A percentile compares a stretch with the other conserved stretches of the same genome.
Evolutionary conservation across 2,797 vertebrate genomes (phyloP).

Genomic region (Peromyscus eremicus): DNA sequence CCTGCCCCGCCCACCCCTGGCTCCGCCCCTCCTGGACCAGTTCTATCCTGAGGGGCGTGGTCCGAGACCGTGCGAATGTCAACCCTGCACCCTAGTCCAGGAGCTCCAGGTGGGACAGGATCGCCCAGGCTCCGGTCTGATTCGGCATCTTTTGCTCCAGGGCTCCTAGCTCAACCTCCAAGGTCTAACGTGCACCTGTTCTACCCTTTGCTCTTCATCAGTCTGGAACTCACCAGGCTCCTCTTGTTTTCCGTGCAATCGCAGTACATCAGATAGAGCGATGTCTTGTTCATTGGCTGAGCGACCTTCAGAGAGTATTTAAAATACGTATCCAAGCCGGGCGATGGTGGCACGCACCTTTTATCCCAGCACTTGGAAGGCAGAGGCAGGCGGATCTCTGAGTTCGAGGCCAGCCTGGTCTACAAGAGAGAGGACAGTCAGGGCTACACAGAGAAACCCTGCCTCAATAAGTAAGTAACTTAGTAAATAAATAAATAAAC

Average conservation of each 20-base stretch:
- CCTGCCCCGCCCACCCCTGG: background rate
- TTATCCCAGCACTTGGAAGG: background rate
- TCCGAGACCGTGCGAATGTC: background rate
- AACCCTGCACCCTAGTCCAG: background rate
- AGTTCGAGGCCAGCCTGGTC: background rate
- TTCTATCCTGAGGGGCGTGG: background rate
- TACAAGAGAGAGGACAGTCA: background rate
- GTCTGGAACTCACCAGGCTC: background rate
- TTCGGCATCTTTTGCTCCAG: background rate
- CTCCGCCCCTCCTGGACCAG: background rate
- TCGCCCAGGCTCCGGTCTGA: background rate
- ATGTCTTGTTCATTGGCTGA: background rate
- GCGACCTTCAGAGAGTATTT: background rate
- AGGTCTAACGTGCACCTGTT: background rate
- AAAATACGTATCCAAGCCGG: background rate
- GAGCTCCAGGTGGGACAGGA: fast-evolving
- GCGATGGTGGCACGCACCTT: background rate
- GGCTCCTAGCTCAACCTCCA: background rate
- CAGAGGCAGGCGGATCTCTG: background rate
- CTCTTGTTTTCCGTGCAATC: background rate
- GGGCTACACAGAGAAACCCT: background rate
- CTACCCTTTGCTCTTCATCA: background rate
- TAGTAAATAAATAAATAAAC: background rate
- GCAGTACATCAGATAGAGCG: fast-evolving
- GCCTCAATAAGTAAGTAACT: background rate